These are phyloP conservation scores for Siniperca undulata DNA, from an alignment of 2,797 vertebrate species.

Conservation along the genomic window DNA sequence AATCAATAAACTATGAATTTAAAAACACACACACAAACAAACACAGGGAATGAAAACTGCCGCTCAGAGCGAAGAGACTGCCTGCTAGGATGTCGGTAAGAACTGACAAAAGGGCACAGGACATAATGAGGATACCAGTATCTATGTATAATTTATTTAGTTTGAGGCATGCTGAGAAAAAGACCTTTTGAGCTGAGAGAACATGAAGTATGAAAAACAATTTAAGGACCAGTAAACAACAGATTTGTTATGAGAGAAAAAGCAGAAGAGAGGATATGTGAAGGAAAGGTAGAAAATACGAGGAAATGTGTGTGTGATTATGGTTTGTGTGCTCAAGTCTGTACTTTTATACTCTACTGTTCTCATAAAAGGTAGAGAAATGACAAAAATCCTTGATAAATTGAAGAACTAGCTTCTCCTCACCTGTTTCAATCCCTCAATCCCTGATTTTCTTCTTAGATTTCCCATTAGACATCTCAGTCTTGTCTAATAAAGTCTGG, in stretches of 20 bases:
- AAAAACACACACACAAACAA: constrained; percentile 16
- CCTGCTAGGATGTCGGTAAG: constrained; percentile 8
- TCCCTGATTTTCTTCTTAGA: constrained; percentile 4
- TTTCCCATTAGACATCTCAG: not conserved
- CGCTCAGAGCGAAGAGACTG: not conserved
- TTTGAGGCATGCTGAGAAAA: constrained; percentile 16
- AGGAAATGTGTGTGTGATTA: not conserved
- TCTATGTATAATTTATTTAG: constrained; percentile 53
- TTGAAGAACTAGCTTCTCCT: not conserved
- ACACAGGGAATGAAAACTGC: constrained; percentile 1
- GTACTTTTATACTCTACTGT: not conserved
- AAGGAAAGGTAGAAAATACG: not conserved
- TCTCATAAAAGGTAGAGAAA: not conserved
- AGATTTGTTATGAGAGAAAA: constrained; percentile 16
- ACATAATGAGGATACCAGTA: constrained; percentile 48
- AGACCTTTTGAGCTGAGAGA: constrained; percentile 9
- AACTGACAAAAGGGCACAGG: constrained; percentile 31
- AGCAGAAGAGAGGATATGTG: not conserved
- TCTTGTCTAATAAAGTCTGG: constrained; percentile 8
- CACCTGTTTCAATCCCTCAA: not conserved
- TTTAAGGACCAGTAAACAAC: constrained; percentile 36
- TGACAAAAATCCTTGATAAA: not conserved
- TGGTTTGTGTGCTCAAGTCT: not conserved
- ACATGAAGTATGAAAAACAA: constrained; percentile 10
- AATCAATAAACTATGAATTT: not conserved